A percentile compares a stretch with the other conserved stretches of the same genome.
These are phyloP conservation scores for Gymnothorax javanicus DNA, from an alignment of 2,797 vertebrate species.

Conservation along the genomic window DNA sequence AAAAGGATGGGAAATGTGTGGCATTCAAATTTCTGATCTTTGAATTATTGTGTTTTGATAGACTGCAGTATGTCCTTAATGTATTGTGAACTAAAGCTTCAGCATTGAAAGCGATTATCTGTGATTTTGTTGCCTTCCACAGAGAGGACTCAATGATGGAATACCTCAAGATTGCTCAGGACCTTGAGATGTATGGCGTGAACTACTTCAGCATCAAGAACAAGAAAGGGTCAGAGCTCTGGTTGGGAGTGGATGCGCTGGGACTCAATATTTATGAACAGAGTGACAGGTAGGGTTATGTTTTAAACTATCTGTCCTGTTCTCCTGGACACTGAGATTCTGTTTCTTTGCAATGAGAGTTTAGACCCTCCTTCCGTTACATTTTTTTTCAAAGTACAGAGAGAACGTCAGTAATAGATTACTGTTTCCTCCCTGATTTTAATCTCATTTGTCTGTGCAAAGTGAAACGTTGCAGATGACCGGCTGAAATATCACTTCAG, in stretches of 20 bases:
- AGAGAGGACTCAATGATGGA: slow-evolving; percentile 97
- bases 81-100: neutral
- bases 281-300: slow-evolving; percentile 82
- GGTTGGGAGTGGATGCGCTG: slow-evolving; percentile 93
- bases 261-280: slow-evolving; percentile 97
- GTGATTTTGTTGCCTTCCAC: slow-evolving; percentile 31
- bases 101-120: neutral
- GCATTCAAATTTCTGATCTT: neutral
- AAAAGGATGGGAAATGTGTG: neutral
- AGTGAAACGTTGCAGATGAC: neutral
- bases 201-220: slow-evolving; percentile 99
- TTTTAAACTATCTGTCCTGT: neutral
- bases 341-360: neutral
- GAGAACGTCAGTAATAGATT: neutral
- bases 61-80: neutral
- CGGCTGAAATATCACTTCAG: neutral
- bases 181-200: slow-evolving; percentile 97
- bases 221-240: slow-evolving; percentile 95
- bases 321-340: neutral
- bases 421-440: neutral
- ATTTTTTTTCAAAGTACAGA: neutral
- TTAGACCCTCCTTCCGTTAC: neutral
- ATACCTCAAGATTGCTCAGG: slow-evolving; percentile 96
- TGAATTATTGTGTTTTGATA: neutral
- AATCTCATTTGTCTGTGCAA: neutral